Evolutionary conservation across 2,113 vertebrate genomes (phyloP).

Genomic region (Accipiter virgatus): DNA sequence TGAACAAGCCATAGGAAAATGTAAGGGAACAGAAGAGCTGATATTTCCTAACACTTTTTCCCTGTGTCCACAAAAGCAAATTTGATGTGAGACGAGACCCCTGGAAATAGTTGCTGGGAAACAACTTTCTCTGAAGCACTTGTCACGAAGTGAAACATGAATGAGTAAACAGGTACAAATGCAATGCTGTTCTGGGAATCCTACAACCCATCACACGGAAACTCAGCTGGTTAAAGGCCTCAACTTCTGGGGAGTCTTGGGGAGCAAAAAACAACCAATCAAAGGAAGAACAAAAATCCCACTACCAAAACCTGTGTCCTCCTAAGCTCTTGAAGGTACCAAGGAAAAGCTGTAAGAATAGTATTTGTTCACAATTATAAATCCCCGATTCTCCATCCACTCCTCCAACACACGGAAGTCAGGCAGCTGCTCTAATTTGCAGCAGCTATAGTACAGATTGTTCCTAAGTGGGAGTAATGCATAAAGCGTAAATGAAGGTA

Average conservation of each 20-base stretch:
- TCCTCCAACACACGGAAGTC: fast-evolving
- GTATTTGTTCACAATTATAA: neutral
- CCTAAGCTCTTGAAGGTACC: neutral
- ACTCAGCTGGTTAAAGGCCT: neutral
- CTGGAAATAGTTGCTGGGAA: neutral
- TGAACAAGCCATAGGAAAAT: neutral
- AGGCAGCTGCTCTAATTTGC: neutral
- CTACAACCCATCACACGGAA: neutral
- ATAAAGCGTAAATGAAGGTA: neutral
- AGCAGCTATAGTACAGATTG: neutral
- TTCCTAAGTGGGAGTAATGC: fast-evolving
- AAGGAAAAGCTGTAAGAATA: neutral
- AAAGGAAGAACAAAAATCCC: neutral
- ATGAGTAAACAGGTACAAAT: neutral
- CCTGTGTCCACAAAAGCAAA: neutral
- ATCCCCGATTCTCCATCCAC: fast-evolving
- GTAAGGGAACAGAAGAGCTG: neutral
- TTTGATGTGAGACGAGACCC: neutral
- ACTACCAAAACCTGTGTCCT: neutral
- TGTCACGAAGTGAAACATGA: neutral
- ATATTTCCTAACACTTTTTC: neutral
- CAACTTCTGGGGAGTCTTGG: neutral
- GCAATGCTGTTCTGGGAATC: neutral
- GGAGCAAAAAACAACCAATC: neutral
- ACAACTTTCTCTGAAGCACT: neutral